Base-by-base conservation (phyloP, 2,113 vertebrate genomes). In the Eulacestoma nigropectus region DNA sequence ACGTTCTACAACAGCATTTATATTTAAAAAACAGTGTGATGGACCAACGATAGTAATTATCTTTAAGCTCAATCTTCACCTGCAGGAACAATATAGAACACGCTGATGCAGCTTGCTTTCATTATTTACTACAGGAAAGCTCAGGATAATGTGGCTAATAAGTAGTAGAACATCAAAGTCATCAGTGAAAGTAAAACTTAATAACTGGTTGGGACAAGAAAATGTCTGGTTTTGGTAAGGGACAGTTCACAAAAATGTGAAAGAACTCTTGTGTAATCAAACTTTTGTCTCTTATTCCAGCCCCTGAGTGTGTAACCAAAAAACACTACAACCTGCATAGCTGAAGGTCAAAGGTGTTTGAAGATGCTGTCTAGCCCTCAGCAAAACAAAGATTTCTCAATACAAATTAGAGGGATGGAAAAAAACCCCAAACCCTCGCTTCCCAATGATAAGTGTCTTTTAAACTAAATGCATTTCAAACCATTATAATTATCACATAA, bases 231-330 rank as follows among this genome's bases (percentile, higher is more conserved):
- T 47, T 55, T 75, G 4, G 25, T 64, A 56, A 77, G 32, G 7
- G 25, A 42, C 44, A 60, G 37, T 47, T 70, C 35, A 94, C 9
- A 53, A 73, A 87, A 72, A 63, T 22, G 13, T 60, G 18, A 73
- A 50, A 26, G 9, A 87, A 53, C 14, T 76, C 44, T 55, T 3
- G 1, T 1, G 2, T 57, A 84, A 56, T 37, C 16, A 56, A 42
- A 50, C 10, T 65, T 79, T 3, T 21, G 10, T 37, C 57, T 78
- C 44, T 74, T 64, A 75, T 22, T 91, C 20, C 53, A 90, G 41
- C 4, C 49, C 65, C 67, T n/a, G 18, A 55, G 35, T 2, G 1
- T 60, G 0, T 13, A 70, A 74, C 1, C 16, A 3, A 29, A 46
- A 65, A 82, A 68, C 27, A 93, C 32, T 13, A 77, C 44, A 72